Percentiles rank a stretch among this genome's conserved stretches.
These are phyloP conservation scores for Hartigia nigra DNA, from an alignment of 2,888 invertebrate genomes.

Conservation along the genomic window DNA sequence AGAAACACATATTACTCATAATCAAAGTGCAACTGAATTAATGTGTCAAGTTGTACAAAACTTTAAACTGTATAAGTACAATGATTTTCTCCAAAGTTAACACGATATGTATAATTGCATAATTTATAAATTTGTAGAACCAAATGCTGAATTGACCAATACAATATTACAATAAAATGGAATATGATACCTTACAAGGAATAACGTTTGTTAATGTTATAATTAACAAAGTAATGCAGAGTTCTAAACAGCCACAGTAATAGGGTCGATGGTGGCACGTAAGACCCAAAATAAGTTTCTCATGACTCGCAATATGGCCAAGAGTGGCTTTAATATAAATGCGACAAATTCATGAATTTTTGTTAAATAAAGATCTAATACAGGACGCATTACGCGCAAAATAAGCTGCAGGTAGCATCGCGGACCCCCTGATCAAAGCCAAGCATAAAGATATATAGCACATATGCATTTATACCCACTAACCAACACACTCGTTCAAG, in stretches of 20 bases:
- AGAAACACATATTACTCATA: not conserved
- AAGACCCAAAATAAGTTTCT: not conserved
- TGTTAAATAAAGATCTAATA: not conserved
- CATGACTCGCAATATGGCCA: conserved; percentile 1
- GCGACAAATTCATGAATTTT: not conserved
- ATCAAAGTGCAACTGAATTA: not conserved
- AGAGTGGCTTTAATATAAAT: not conserved
- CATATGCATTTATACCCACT: not conserved
- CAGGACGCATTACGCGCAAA: not conserved
- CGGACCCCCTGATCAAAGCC: conserved; percentile 37
- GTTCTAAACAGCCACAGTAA: not conserved
- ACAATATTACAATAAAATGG: not conserved
- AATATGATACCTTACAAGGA: not conserved
- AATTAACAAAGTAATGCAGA: not conserved
- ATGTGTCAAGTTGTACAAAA: not conserved
- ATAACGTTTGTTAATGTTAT: not conserved
- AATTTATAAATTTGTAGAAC: not conserved
- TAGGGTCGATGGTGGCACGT: conserved; percentile 8
- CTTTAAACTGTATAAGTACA: not conserved
- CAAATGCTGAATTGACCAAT: not conserved
- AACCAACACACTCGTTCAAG: not conserved
- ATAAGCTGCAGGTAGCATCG: conserved; percentile 1
- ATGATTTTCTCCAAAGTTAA: not conserved
- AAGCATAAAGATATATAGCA: conserved; percentile 9
- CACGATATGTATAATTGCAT: not conserved